phyloP scores from a whole-genome alignment of 1,140 invertebrate genomes.

The Harlomillsia oculata region DNA sequence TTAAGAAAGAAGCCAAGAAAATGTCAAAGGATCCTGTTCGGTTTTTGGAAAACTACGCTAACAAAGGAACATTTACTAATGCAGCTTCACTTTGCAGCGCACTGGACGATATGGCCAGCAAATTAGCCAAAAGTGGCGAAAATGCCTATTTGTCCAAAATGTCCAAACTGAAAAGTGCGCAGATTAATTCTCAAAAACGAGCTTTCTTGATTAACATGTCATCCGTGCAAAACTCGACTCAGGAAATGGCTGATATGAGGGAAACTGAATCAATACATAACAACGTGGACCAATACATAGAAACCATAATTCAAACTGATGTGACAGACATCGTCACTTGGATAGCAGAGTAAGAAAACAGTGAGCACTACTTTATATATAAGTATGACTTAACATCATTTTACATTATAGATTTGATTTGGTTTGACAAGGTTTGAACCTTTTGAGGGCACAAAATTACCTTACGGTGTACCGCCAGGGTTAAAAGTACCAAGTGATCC shows the following conservation, averaged over 20 bases:
- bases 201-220: conserved; percentile 11
- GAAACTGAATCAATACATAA: not conserved
- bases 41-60: conserved; percentile 22
- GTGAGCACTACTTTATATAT: not conserved
- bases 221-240: not conserved
- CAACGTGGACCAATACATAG: not conserved
- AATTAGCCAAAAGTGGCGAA: not conserved
- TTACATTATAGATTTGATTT: not conserved
- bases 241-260: not conserved
- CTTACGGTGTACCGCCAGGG: conserved; percentile 14
- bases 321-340: not conserved
- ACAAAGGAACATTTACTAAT: conserved; percentile 9
- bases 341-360: conserved; percentile 4
- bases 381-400: not conserved
- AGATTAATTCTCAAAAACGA: not conserved
- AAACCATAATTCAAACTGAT: conserved; percentile 1
- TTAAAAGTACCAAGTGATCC: conserved; percentile 13
- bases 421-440: not conserved
- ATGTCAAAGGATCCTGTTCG: conserved; percentile 20
- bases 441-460: conserved; percentile 5
- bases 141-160: not conserved
- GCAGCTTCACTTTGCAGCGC: not conserved
- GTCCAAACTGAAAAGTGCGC: not conserved
- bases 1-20: conserved; percentile 16
- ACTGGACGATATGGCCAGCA: conserved; percentile 5